phyloP scores from a whole-genome alignment of 2,888 invertebrate genomes.

The Agriotes lineatus region DNA sequence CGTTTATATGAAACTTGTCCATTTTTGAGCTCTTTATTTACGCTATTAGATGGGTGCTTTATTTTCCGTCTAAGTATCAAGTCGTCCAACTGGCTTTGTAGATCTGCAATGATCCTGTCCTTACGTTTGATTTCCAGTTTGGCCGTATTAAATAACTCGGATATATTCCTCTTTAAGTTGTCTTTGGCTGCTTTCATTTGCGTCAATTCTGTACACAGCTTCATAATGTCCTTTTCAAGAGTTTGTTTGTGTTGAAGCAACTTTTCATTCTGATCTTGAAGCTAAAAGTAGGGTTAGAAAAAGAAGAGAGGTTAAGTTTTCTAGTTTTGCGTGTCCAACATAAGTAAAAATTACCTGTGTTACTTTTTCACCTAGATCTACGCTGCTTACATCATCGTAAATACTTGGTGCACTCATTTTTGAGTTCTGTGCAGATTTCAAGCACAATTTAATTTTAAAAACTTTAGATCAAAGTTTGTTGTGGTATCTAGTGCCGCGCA shows the following conservation, averaged over 20 bases:
- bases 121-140: constrained; percentile 67
- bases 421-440: neutral
- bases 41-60: neutral
- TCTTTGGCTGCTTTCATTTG: constrained; percentile 58
- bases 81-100: constrained; percentile 63
- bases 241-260: constrained; percentile 50
- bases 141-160: constrained; percentile 67
- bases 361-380: constrained; percentile 54
- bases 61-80: constrained; percentile 55
- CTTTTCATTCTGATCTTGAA: constrained; percentile 54
- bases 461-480: neutral
- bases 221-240: constrained; percentile 56
- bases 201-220: constrained; percentile 53
- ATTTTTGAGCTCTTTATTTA: no score
- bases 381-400: constrained; percentile 63
- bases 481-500: neutral
- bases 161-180: constrained; percentile 64
- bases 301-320: no score
- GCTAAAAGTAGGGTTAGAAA: constrained; percentile 47
- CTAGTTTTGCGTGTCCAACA: no score
- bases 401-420: constrained; percentile 60
- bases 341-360: constrained; percentile 48
- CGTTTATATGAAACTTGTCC: no score
- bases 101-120: constrained; percentile 64
- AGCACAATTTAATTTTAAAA: no score